phyloP scores from a whole-genome alignment of 2,888 invertebrate species.

The Rotaria sp. region DNA sequence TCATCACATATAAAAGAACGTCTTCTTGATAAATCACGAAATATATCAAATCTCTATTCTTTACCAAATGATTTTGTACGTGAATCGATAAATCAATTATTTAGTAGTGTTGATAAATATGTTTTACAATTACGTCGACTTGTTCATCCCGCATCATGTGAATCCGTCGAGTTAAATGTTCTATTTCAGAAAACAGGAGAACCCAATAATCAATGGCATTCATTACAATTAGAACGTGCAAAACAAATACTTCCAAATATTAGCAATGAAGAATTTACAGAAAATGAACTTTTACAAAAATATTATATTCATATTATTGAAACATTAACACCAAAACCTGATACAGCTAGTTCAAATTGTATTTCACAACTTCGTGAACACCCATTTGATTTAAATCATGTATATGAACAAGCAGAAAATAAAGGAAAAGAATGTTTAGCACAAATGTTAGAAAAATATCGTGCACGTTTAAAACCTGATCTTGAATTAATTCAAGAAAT shows the following conservation, averaged over 20 bases:
- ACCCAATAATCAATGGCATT: not conserved
- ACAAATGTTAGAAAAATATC: not conserved
- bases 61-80: not conserved
- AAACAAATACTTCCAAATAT: not conserved
- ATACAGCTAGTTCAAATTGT: not conserved
- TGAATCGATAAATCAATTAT: not conserved
- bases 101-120: not conserved
- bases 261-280: not conserved
- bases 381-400: not conserved
- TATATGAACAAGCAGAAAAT: not conserved
- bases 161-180: not conserved
- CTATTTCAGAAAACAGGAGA: not conserved
- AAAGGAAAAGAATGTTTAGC: not conserved
- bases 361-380: not conserved
- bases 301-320: not conserved
- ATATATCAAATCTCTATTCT: not conserved
- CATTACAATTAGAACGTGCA: constrained; percentile 11
- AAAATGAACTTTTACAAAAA: not conserved
- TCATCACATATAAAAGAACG: not conserved
- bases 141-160: too few species aligned
- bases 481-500: not conserved
- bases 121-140: not conserved
- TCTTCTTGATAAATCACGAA: not conserved
- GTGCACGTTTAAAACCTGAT: not conserved
- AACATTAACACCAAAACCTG: not conserved